These are phyloP conservation scores for Falco concolor DNA, from an alignment of 2,797 vertebrate species.

Conservation along the genomic window DNA sequence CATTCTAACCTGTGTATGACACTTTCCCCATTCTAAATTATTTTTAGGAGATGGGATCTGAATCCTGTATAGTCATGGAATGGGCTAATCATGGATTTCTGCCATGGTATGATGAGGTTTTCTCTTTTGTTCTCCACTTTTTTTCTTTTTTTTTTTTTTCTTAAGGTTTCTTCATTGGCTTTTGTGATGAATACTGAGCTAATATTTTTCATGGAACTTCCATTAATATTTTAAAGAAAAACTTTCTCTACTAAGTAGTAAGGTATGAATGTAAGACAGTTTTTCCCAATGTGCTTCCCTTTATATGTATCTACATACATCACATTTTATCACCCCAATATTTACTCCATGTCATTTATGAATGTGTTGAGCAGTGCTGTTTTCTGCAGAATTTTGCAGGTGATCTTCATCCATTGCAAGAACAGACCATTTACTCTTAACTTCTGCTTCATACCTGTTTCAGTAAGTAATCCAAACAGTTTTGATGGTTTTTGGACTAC, in stretches of 20 bases:
- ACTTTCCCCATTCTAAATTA: not conserved
- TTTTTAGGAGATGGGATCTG: not conserved
- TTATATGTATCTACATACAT: not conserved
- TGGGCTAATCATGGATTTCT: not conserved
- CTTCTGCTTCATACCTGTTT: not conserved
- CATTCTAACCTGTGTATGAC: not conserved
- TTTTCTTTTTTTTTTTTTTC: not conserved
- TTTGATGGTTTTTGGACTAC: not conserved
- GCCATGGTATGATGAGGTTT: not conserved
- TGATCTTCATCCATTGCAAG: not conserved
- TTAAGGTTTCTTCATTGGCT: not conserved
- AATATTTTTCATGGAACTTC: not conserved
- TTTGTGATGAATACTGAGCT: not conserved
- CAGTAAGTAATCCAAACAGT: not conserved
- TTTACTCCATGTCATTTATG: not conserved
- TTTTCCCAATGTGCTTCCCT: not conserved
- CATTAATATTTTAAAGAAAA: not conserved
- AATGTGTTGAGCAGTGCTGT: not conserved
- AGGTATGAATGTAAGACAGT: not conserved
- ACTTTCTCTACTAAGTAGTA: not conserved
- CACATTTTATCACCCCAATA: not conserved
- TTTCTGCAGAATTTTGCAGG: not conserved
- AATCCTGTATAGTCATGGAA: not conserved
- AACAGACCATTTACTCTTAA: not conserved
- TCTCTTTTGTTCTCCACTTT: not conserved